Percentiles rank a stretch among this genome's conserved stretches.
These are phyloP conservation scores for Cryptomyrus ogoouensis DNA, from an alignment of 2,113 vertebrate species.

Conservation along the genomic window DNA sequence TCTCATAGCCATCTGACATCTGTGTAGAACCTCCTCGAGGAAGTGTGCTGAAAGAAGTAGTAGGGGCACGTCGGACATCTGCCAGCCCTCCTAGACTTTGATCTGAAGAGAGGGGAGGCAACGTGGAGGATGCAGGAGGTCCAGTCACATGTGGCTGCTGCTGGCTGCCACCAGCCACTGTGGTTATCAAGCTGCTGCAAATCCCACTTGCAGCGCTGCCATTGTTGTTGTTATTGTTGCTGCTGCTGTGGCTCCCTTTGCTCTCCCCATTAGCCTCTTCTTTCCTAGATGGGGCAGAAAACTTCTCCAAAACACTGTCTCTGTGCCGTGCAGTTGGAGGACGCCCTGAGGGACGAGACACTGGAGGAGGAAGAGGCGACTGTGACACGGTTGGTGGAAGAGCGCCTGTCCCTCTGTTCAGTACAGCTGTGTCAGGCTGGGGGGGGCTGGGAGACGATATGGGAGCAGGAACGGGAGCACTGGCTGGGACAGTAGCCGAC, in stretches of 20 bases:
- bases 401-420: constrained; percentile 26
- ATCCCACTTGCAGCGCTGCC: constrained; percentile 24
- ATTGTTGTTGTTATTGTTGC: constrained; percentile 44
- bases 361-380: constrained; percentile 59
- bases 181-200: constrained; percentile 4
- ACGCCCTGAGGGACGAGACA: constrained; percentile 61
- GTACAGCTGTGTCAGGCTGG: background rate
- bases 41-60: constrained; percentile 51
- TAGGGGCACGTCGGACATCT: constrained; percentile 44
- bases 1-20: constrained; percentile 50
- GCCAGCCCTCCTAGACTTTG: constrained; percentile 51
- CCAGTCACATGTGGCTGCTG: constrained; percentile 32
- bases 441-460: background rate
- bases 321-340: constrained; percentile 64
- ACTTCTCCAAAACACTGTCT: constrained; percentile 56
- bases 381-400: constrained; percentile 47
- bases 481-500: constrained; percentile 32
- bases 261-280: constrained; percentile 51
- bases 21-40: constrained; percentile 49
- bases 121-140: constrained; percentile 41
- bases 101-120: constrained; percentile 38
- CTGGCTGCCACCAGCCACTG: constrained; percentile 16
- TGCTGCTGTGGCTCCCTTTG: constrained; percentile 42
- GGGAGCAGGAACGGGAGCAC: background rate
- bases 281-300: constrained; percentile 41